Conservation (phyloP, 2,797 vertebrate genomes). For the Sebastes baramenuke region DNA sequence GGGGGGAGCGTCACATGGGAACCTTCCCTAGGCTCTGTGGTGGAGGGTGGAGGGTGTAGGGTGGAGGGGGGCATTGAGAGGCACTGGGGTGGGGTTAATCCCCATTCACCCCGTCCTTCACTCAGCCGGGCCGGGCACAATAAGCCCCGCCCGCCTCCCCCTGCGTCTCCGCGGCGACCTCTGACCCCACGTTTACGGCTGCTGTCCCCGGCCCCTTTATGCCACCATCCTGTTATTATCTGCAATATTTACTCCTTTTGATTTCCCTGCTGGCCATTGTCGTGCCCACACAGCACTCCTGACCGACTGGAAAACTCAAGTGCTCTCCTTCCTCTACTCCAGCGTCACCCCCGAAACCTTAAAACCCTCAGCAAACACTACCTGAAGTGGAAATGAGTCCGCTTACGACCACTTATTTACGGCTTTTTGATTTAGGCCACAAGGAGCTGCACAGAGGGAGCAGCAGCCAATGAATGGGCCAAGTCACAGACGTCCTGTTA, state of each 20-base stretch:
- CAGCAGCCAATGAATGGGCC: neutral
- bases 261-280: conserved; percentile 66
- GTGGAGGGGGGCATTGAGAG: conserved; percentile 74
- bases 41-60: neutral
- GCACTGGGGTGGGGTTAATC: conserved; percentile 84
- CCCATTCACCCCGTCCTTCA: conserved; percentile 82
- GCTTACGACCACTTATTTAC: conserved; percentile 20
- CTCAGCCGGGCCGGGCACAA: conserved; percentile 71
- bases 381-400: conserved; percentile 45
- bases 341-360: conserved; percentile 18
- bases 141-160: conserved; percentile 68
- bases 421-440: conserved; percentile 33
- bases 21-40: conserved; percentile 49
- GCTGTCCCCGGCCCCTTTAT: conserved; percentile 73
- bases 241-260: conserved; percentile 81
- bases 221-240: conserved; percentile 78
- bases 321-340: conserved; percentile 48
- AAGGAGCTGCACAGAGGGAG: neutral
- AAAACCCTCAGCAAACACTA: conserved; percentile 53
- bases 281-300: conserved; percentile 24
- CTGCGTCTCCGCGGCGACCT: conserved; percentile 73
- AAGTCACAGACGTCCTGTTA: neutral
- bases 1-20: conserved; percentile 68
- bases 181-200: conserved; percentile 74
- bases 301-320: conserved; percentile 55